phyloP scores from a whole-genome alignment of 2,113 vertebrate species.

The Tachysurus vachellii region DNA sequence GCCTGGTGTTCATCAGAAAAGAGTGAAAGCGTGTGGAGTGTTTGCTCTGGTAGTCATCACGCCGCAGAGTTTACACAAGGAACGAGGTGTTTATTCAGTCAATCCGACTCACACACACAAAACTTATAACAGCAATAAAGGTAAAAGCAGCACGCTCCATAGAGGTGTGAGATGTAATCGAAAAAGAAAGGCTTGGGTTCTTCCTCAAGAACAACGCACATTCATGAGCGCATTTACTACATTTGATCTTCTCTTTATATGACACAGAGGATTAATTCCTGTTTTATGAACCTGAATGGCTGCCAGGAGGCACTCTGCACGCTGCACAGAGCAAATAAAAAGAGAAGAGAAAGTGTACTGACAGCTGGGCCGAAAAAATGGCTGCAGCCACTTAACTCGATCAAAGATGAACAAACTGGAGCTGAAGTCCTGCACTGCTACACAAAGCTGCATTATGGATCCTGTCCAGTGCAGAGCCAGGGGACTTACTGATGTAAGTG shows the following conservation, averaged over 20 bases:
- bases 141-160: background rate
- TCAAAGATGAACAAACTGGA: slow-evolving; percentile 5
- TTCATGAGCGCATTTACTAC: background rate
- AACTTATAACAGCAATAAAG: background rate
- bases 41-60: slow-evolving; percentile 32
- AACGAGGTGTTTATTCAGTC: slow-evolving; percentile 38
- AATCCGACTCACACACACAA: slow-evolving; percentile 17
- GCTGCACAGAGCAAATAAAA: background rate
- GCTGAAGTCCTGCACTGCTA: slow-evolving; percentile 9
- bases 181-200: background rate
- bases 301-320: background rate
- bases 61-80: slow-evolving; percentile 26
- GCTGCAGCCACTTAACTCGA: slow-evolving; percentile 13
- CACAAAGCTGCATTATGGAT: background rate
- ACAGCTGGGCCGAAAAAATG: slow-evolving; percentile 1
- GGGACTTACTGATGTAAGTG: background rate
- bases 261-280: background rate
- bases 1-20: background rate
- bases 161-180: background rate
- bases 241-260: background rate
- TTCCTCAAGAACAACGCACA: background rate
- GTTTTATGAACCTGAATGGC: background rate
- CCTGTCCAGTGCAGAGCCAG: background rate
- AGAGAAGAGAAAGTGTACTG: background rate
- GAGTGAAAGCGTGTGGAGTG: background rate